Base-by-base conservation (phyloP, 2,113 vertebrate genomes). In the Nothoprocta pentlandii region DNA sequence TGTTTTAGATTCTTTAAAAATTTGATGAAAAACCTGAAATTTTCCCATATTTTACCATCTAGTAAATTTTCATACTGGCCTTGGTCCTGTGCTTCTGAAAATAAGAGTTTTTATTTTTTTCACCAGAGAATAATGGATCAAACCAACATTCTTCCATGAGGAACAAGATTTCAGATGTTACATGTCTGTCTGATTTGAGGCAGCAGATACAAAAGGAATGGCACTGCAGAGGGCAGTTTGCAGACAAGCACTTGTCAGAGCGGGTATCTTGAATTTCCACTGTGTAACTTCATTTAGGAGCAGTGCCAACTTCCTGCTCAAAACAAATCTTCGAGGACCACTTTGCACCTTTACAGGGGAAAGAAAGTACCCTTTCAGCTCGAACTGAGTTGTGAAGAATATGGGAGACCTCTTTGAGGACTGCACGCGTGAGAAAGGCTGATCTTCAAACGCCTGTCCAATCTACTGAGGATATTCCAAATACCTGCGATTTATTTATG, bases 271-370 rank as follows among this genome's bases (percentile, higher is more conserved):
- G 89, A 67, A 39, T 95, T 87, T 93, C 87, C 78, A 87, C 36
- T 51, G 36, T 51, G 41, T 80, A 59, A 91, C 39, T 87, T 93
- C 82, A 90, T 54, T 90, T 56, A 42, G 36, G 25, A 92, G 79
- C 32, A 26, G 42, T 92, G 92, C 80, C 95, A 97, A 62, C 64
- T 91, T 95, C 87, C 83, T 74, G 76, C 83, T 84, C 71, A 75
- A 95, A 97, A 85, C 74, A 92, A 89, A 92, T 58, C 68, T 97
- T 68, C 80, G 84, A 85, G 44, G 89, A 53, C 44, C 68, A 41
- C 68, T 66, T 16, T 86, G 26, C 46, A 86, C 59, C 41, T 89
- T 80, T 58, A 30, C 10, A 34, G 53, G 4, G 59, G 14, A 53
- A 88, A 71, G 12, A 83, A 76, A 66, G 89, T 22, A 51, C 39